Evolutionary conservation across 2,888 invertebrate genomes (phyloP).

Genomic region (Himalopsyche tibetana): DNA sequence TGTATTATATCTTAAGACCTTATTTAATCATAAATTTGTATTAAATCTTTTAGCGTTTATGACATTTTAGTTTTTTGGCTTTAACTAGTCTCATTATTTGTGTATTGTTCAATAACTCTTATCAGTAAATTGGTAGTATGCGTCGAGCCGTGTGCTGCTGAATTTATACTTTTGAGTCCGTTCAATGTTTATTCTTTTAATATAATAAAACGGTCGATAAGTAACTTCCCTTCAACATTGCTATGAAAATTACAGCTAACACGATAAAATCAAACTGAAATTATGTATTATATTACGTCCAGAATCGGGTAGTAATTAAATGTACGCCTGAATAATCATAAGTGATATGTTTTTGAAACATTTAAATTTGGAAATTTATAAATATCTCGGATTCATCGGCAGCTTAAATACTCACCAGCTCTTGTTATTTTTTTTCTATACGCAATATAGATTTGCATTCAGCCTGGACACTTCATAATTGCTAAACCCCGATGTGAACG

Average conservation of each 20-base stretch:
- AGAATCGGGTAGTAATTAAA: slow-evolving; percentile 29
- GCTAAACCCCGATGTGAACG: no score
- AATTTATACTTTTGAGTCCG: background rate
- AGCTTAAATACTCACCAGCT: no score
- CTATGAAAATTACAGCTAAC: background rate
- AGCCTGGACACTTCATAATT: no score
- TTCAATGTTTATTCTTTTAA: background rate
- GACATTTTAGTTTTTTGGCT: background rate
- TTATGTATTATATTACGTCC: background rate
- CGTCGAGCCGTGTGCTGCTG: background rate
- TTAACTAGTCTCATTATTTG: slow-evolving; percentile 3
- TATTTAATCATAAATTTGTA: no score
- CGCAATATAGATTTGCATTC: no score
- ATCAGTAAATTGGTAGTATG: background rate
- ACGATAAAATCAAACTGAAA: background rate
- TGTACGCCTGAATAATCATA: background rate
- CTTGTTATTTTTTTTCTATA: no score
- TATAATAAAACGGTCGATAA: background rate
- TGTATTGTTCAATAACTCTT: background rate
- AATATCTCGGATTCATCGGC: no score
- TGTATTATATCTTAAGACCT: background rate
- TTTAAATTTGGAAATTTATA: background rate
- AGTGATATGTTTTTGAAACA: background rate
- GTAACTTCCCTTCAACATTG: background rate
- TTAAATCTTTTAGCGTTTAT: background rate